Base-by-base conservation (phyloP, 2,888 invertebrate genomes). In the Tetranychus piercei region DNA sequence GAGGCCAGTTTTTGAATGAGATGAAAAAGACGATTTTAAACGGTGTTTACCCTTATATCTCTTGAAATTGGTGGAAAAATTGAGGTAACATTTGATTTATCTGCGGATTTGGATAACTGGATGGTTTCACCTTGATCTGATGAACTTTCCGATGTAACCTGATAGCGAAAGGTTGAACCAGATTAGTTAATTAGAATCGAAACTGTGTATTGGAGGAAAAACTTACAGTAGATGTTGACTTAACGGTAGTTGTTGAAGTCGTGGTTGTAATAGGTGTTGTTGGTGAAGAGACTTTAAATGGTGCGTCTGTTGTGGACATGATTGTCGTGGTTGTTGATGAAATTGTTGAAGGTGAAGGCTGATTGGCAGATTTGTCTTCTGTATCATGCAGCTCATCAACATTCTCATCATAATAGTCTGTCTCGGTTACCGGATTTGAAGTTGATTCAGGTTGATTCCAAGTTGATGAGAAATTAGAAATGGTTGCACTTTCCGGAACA, bases 401-500 rank as follows among this genome's bases (percentile, higher is more conserved):
- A 55, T 15, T 55, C 9, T 55, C 15, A 15, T 7, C 55, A 55
- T 55, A 9, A 55, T 55, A 55, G 15, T 55, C 55, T 15, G 9
- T 15, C 9, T 55, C 55, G 15, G 55, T 55, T 5, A 6, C 55
- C 55, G 9, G 55, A 15, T 55, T 55, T 9, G 55, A 55, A 55
- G 55, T 9, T 15, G 55, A 55, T 55, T 55, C 15, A 55, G 15
- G 69, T 69, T 69, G 69, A 69, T 18, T 23, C 9, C 11, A 55
- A 15, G 55, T 15, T 15, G 55, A 15, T 55, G 55, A 55, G 55
- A 15, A 55, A 15, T 15, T 15, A 55, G 9, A 15, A 55, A 55
- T 55, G 11, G 55, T 55, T 55, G 9, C 55, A 6, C 15, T 55
- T 55, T 55, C 55, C 9, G 9, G 11, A 55, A 55, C 55, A 79